Evolutionary conservation across 2,888 invertebrate genomes (phyloP).

Genomic region (Parasteatoda lunata): DNA sequence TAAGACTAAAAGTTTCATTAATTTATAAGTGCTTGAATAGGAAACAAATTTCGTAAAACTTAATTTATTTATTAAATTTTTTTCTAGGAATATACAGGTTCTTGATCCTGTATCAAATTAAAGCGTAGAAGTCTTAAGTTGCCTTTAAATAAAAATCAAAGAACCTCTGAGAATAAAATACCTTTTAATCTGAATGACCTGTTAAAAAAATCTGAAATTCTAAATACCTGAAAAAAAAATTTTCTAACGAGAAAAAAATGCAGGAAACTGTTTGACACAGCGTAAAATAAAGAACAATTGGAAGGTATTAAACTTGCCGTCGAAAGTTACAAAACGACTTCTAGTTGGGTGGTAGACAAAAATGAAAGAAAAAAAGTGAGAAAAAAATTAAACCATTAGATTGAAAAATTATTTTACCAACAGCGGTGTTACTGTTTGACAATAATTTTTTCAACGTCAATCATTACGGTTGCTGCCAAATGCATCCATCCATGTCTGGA

Average conservation of each 20-base stretch:
- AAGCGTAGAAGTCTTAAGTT: too few relatives aligned
- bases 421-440: constrained; percentile 53
- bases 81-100: too few relatives aligned
- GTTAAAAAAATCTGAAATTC: too few relatives aligned
- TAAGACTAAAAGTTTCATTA: too few relatives aligned
- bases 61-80: too few relatives aligned
- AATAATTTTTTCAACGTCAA: neutral
- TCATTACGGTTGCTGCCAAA: constrained; percentile 21
- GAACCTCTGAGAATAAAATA: too few relatives aligned
- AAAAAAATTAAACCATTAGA: constrained; percentile 29
- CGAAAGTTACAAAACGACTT: constrained; percentile 41
- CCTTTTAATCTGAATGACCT: too few relatives aligned
- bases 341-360: neutral
- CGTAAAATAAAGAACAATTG: constrained; percentile 53
- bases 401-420: constrained; percentile 65
- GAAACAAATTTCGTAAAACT: too few relatives aligned
- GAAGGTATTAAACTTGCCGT: constrained; percentile 36
- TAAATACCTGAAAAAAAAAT: too few relatives aligned
- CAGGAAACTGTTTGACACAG: constrained; percentile 31
- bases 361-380: neutral
- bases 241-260: neutral
- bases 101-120: too few relatives aligned
- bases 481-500: constrained; percentile 58
- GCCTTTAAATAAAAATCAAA: too few relatives aligned
- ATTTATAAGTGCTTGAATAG: too few relatives aligned